Evolutionary conservation across 2,797 vertebrate species (phyloP).

Genomic region (Sarcophilus harrisii): DNA sequence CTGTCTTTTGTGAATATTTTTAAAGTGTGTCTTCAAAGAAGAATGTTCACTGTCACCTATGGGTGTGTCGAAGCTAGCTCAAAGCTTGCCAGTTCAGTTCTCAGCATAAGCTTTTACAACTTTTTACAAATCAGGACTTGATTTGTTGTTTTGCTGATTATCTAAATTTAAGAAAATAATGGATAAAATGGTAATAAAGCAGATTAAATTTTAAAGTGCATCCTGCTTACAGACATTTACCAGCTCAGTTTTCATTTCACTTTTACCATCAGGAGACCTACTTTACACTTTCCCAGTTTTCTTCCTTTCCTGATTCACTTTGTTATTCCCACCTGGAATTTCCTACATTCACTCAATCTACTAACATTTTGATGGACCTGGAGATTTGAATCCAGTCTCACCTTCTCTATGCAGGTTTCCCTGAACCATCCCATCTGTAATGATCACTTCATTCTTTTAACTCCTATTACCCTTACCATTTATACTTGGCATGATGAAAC

Average conservation of each 20-base stretch:
- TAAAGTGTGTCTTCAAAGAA: background rate
- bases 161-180: background rate
- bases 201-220: background rate
- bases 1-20: background rate
- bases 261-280: background rate
- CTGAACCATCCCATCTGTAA: background rate
- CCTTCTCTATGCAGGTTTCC: background rate
- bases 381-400: background rate
- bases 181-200: background rate
- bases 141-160: background rate
- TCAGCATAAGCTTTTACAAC: background rate
- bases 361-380: background rate
- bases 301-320: background rate
- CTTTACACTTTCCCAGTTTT: background rate
- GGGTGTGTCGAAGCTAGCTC: background rate
- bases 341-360: background rate
- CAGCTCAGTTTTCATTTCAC: background rate
- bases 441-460: background rate
- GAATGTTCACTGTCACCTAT: background rate
- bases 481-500: background rate
- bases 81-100: background rate
- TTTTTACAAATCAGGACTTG: background rate
- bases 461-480: background rate
- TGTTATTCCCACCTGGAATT: background rate
- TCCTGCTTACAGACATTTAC: background rate